A percentile compares a stretch with the other conserved stretches of the same genome.
These are phyloP conservation scores for Cerceris ruficornis DNA, from an alignment of 2,888 invertebrate genomes.

Conservation along the genomic window DNA sequence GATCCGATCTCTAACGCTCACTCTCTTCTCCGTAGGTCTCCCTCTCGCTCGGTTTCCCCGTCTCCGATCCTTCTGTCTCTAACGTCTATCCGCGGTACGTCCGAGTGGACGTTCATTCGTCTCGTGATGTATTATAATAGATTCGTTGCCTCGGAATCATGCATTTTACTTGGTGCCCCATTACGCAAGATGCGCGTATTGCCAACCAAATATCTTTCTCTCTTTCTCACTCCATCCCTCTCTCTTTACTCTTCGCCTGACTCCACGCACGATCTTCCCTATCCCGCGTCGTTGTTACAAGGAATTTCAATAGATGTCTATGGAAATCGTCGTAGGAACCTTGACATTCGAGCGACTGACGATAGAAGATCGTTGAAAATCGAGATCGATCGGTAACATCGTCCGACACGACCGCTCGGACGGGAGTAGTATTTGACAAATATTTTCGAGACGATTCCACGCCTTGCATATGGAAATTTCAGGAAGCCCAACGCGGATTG, in stretches of 20 bases:
- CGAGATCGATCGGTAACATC: constrained; percentile 50
- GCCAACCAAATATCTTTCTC: constrained; percentile 47
- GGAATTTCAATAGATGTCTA: constrained; percentile 66
- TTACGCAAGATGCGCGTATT: constrained; percentile 64
- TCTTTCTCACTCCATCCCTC: neutral
- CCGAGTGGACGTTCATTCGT: constrained; percentile 50
- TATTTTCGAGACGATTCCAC: constrained; percentile 12
- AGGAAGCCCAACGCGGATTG: neutral
- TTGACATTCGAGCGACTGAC: constrained; percentile 69
- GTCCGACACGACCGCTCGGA: constrained; percentile 17
- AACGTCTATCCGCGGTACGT: constrained; percentile 43
- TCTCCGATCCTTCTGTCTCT: constrained; percentile 23
- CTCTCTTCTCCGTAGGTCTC: constrained; percentile 17
- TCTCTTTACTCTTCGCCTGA: constrained; percentile 16
- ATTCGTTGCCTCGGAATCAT: constrained; percentile 65
- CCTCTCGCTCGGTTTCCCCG: constrained; percentile 15
- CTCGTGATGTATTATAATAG: constrained; percentile 67
- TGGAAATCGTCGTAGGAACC: constrained; percentile 65
- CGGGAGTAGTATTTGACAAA: constrained; percentile 24
- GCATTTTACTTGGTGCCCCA: constrained; percentile 56
- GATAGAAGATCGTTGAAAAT: constrained; percentile 43
- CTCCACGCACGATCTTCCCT: constrained; percentile 23
- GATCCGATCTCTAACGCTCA: constrained; percentile 68
- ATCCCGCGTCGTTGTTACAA: constrained; percentile 49
- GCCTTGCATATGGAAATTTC: constrained; percentile 4